Percentiles rank a stretch among this genome's conserved stretches.
phyloP scores from a whole-genome alignment of 2,113 vertebrate genomes.

The Geococcyx californianus region DNA sequence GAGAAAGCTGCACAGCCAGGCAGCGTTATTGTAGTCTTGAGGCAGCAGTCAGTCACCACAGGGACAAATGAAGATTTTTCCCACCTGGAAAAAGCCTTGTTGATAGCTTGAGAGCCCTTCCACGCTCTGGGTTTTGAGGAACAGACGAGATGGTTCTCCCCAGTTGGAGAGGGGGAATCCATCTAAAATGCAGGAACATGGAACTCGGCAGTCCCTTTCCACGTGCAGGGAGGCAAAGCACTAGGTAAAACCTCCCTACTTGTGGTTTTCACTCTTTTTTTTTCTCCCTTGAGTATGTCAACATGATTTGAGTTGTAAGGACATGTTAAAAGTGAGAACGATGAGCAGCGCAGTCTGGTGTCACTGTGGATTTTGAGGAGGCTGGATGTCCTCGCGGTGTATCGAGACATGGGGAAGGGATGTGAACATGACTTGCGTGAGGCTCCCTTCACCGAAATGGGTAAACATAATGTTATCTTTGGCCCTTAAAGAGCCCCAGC shows the following conservation, averaged over 20 bases:
- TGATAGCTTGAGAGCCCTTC: too few relatives aligned
- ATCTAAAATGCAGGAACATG: not conserved
- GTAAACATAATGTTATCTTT: not conserved
- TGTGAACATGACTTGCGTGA: not conserved
- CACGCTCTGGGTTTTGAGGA: too few relatives aligned
- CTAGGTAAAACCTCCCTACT: not conserved
- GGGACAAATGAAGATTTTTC: not conserved
- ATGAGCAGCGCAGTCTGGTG: not conserved
- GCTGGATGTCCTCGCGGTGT: not conserved
- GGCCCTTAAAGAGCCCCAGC: not conserved
- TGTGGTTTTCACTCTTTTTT: not conserved
- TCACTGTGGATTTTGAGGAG: not conserved
- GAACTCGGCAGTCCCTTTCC: not conserved
- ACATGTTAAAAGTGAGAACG: not conserved
- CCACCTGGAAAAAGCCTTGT: not conserved
- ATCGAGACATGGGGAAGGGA: not conserved
- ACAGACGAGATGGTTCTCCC: not conserved
- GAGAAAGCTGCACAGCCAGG: not conserved
- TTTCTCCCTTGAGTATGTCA: not conserved
- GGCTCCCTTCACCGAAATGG: accelerated
- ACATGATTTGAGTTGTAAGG: not conserved
- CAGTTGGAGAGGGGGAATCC: not conserved
- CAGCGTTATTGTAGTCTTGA: not conserved
- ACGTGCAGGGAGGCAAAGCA: not conserved
- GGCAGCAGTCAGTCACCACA: not conserved